phyloP scores from a whole-genome alignment of 1,140 invertebrate genomes.

The Heliconius himera region DNA sequence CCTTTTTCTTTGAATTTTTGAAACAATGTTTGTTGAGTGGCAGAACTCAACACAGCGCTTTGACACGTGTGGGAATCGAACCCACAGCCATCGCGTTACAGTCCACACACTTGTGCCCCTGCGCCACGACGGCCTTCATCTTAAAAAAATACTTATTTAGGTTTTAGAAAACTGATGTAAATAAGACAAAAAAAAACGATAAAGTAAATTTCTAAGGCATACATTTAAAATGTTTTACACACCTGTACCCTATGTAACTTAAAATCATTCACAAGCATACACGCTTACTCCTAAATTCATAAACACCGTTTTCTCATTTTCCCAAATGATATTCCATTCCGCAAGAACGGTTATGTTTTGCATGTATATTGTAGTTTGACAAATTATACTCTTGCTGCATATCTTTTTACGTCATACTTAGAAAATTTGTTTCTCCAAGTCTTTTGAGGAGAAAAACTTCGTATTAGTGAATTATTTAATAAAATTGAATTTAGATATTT shows the following conservation, averaged over 20 bases:
- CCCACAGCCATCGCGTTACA: too few relatives aligned
- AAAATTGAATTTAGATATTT: too few relatives aligned
- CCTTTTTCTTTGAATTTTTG: too few relatives aligned
- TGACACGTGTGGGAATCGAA: too few relatives aligned
- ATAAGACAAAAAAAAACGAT: too few relatives aligned
- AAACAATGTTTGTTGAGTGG: too few relatives aligned
- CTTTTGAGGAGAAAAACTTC: not conserved
- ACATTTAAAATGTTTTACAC: conserved; percentile 15
- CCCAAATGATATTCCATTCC: conserved; percentile 28
- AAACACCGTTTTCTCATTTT: conserved; percentile 28
- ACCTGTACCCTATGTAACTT: conserved; percentile 5
- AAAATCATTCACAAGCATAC: conserved; percentile 19
- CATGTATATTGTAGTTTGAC: conserved; percentile 39
- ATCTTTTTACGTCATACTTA: conserved; percentile 12
- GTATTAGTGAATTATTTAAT: too few relatives aligned
- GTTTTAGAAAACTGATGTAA: too few relatives aligned
- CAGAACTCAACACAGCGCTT: too few relatives aligned
- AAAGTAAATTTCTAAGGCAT: not conserved
- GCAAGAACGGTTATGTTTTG: conserved; percentile 28
- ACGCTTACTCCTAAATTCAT: conserved; percentile 33
- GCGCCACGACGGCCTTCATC: too few relatives aligned
- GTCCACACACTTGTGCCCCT: too few relatives aligned
- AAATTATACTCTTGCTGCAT: conserved; percentile 24
- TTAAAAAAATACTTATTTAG: too few relatives aligned
- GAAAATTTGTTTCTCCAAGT: conserved; percentile 3